Conservation (phyloP, 2,113 vertebrate species). For the Edolisoma coerulescens region DNA sequence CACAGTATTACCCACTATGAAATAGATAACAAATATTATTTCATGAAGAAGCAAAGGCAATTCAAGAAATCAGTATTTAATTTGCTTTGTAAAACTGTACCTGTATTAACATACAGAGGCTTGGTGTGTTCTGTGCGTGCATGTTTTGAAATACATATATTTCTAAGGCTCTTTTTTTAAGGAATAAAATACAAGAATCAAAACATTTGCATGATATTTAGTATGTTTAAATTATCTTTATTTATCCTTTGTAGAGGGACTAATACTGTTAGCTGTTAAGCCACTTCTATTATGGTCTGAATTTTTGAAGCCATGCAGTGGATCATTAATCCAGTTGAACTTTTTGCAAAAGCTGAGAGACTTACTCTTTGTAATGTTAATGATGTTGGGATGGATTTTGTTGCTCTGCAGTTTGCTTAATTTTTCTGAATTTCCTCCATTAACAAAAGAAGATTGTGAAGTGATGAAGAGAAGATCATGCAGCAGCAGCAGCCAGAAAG, state of each 20-base stretch:
- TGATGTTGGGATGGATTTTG: not conserved
- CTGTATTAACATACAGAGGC: rapidly evolving
- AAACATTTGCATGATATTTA: not conserved
- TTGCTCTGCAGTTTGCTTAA: not conserved
- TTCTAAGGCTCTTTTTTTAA: not conserved
- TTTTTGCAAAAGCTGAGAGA: not conserved
- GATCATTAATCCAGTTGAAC: not conserved
- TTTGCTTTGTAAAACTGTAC: not conserved
- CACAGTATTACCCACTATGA: not conserved
- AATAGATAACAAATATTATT: not conserved
- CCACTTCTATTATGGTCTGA: not conserved
- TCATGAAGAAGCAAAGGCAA: not conserved
- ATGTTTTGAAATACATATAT: not conserved
- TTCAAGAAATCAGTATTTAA: not conserved
- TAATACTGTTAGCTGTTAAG: not conserved
- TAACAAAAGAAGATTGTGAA: not conserved
- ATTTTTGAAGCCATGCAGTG: not conserved
- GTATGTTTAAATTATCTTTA: not conserved
- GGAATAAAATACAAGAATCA: not conserved
- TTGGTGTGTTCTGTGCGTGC: not conserved
- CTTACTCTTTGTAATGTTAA: not conserved
- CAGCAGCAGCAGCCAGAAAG: not conserved
- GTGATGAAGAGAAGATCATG: not conserved
- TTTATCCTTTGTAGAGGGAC: not conserved
- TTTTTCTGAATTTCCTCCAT: not conserved